These are phyloP conservation scores for Ceratosolen fusciceps DNA, from an alignment of 1,140 invertebrate species.

Conservation along the genomic window DNA sequence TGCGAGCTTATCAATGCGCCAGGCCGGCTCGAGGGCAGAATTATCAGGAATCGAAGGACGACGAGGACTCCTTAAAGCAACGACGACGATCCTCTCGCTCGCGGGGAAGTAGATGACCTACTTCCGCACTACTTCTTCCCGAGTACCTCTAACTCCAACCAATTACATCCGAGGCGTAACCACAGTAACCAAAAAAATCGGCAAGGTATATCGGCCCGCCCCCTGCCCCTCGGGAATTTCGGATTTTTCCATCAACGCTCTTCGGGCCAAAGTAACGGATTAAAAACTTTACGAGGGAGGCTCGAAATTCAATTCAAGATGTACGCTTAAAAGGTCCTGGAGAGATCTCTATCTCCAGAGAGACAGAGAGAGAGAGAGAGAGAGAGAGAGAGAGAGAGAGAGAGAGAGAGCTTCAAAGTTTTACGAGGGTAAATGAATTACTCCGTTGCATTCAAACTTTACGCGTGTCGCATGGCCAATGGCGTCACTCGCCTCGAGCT, in stretches of 20 bases:
- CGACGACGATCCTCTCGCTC: no score
- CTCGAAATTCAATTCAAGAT: background rate
- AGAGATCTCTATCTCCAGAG: background rate
- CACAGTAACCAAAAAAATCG: no score
- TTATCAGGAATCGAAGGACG: no score
- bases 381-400: no score
- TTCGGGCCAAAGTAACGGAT: background rate
- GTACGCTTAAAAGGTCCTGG: background rate
- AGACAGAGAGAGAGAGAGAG: no score
- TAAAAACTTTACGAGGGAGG: background rate
- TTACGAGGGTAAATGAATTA: background rate
- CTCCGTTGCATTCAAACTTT: background rate
- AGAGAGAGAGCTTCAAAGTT: background rate
- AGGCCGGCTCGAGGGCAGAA: no score
- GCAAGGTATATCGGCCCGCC: no score
- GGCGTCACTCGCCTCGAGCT: background rate
- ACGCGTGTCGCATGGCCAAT: background rate
- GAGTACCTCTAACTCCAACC: background rate
- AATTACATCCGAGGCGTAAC: background rate
- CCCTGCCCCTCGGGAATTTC: no score
- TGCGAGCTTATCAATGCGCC: background rate
- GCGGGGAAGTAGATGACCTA: background rate
- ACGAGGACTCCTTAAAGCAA: no score
- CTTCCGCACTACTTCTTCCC: background rate
- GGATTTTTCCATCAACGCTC: background rate